Percentiles rank a stretch among this genome's conserved stretches.
Conservation (phyloP, 2,888 invertebrate genomes). For the Eupithecia tripunctaria region DNA sequence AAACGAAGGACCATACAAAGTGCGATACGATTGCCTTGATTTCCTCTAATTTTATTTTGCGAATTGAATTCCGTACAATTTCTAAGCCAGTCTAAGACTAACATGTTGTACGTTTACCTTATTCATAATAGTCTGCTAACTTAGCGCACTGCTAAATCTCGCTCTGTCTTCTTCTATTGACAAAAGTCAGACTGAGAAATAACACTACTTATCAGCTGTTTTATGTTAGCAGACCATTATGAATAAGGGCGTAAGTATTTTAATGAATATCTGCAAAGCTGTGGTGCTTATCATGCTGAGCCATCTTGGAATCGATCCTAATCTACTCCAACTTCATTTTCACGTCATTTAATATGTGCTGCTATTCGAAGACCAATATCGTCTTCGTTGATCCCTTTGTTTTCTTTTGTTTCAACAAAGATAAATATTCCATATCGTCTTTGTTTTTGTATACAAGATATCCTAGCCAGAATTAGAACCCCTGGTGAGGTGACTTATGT, state of each 20-base stretch:
- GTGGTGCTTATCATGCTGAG: not conserved
- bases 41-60: not conserved
- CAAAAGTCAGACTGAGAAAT: no score
- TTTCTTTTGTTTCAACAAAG: slow-evolving; percentile 34
- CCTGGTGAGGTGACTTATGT: slow-evolving; percentile 49
- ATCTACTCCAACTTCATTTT: not conserved
- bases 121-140: no score
- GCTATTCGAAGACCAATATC: not conserved
- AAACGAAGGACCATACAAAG: not conserved
- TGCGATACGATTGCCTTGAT: not conserved
- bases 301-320: not conserved
- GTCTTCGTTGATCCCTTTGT: slow-evolving; percentile 2
- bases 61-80: not conserved
- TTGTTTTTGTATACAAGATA: slow-evolving; percentile 12
- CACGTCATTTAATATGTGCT: not conserved
- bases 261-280: not conserved
- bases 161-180: no score
- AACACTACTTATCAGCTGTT: no score
- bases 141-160: no score
- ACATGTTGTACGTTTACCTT: not conserved
- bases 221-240: no score
- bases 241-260: no score
- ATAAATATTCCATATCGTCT: slow-evolving; percentile 4
- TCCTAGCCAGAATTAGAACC: slow-evolving; percentile 44
- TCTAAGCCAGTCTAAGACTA: not conserved